A percentile compares a stretch with the other conserved stretches of the same genome.
These are phyloP conservation scores for Anthophora plumipes DNA, from an alignment of 2,888 invertebrate species.

Conservation along the genomic window DNA sequence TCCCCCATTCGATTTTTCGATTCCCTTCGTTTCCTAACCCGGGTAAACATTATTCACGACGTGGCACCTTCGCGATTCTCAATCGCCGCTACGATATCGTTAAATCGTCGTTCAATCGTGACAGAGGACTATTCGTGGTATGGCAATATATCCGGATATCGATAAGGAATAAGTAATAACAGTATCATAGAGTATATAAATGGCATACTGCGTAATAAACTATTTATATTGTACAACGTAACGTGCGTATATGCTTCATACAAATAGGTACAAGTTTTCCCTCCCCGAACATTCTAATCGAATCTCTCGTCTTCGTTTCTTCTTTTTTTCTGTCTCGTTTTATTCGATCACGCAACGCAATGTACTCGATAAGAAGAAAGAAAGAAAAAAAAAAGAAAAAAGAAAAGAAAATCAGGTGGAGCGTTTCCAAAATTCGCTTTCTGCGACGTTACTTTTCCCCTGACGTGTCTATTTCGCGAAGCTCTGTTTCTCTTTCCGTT, in stretches of 20 bases:
- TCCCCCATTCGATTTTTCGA: not conserved
- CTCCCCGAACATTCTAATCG: slow-evolving; percentile 2
- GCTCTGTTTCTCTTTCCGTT: slow-evolving; percentile 22
- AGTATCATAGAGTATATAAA: slow-evolving; percentile 71
- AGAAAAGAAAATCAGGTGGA: not conserved
- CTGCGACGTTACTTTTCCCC: slow-evolving; percentile 27
- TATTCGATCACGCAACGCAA: slow-evolving; percentile 45
- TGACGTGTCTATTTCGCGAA: slow-evolving; percentile 20
- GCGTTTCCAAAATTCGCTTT: not conserved
- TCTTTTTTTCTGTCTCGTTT: slow-evolving; percentile 16
- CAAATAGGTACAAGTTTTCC: slow-evolving; percentile 69
- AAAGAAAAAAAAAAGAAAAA: not conserved
- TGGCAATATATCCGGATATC: slow-evolving; percentile 62
- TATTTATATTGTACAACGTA: slow-evolving; percentile 76
- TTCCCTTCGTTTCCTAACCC: not conserved
- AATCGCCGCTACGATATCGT: slow-evolving; percentile 18
- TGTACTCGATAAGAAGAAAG: slow-evolving; percentile 27
- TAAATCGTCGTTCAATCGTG: slow-evolving; percentile 22
- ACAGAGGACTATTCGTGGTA: slow-evolving; percentile 50
- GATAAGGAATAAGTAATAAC: slow-evolving; percentile 68
- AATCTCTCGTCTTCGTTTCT: not conserved
- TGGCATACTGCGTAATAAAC: slow-evolving; percentile 74
- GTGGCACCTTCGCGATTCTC: slow-evolving; percentile 31
- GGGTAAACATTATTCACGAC: not conserved
- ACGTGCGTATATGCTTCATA: slow-evolving; percentile 70